These are phyloP conservation scores for Trichacis sp. DNA, from an alignment of 2,888 invertebrate genomes.

Conservation along the genomic window DNA sequence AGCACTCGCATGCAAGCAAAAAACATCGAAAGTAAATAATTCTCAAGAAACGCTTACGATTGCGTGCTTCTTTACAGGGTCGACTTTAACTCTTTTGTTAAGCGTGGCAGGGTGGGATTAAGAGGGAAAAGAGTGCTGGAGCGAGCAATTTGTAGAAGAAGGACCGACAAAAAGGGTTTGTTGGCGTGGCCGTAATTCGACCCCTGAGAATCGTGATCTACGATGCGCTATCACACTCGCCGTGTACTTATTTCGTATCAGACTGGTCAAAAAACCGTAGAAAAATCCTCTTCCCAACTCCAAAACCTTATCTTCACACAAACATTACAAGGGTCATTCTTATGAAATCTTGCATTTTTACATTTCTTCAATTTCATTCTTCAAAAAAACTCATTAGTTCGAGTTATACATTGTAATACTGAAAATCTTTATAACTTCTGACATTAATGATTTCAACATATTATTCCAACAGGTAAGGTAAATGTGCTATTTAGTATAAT, in stretches of 20 bases:
- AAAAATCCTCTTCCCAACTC: constrained; percentile 30
- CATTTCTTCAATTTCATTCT: no score
- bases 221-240: constrained; percentile 58
- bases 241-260: constrained; percentile 54
- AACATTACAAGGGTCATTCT: no score
- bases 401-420: no score
- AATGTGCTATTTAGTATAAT: no score
- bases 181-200: constrained; percentile 57
- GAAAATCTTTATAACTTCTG: no score
- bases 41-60: constrained; percentile 45
- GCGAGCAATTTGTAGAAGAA: constrained; percentile 66
- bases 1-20: background rate
- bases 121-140: constrained; percentile 34
- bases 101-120: background rate
- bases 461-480: no score
- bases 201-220: constrained; percentile 68
- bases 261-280: constrained; percentile 28
- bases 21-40: background rate
- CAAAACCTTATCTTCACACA: no score
- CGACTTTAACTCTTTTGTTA: constrained; percentile 18
- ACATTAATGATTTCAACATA: no score
- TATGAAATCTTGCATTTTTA: no score
- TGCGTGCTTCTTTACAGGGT: constrained; percentile 52
- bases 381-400: no score
- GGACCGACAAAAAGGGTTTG: constrained; percentile 64